These are phyloP conservation scores for Acanthopleura granulata DNA, from an alignment of 2,888 invertebrate species.

Conservation along the genomic window DNA sequence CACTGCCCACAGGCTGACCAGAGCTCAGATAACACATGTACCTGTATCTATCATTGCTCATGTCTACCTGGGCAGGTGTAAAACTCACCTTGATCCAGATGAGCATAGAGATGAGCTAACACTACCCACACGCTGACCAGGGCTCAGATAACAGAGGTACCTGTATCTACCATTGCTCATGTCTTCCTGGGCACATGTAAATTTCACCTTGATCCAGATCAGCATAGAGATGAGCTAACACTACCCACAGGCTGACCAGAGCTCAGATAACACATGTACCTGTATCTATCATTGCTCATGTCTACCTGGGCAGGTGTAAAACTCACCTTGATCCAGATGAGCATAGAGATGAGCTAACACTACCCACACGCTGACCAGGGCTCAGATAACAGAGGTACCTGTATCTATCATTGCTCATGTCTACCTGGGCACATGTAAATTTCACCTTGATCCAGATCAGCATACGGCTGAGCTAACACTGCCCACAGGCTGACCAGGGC, in stretches of 20 bases:
- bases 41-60: too few relatives aligned
- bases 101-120: constrained; percentile 37
- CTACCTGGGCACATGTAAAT: too few relatives aligned
- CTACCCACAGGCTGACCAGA: constrained; percentile 34
- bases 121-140: constrained; percentile 35
- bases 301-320: too few relatives aligned
- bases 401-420: too few relatives aligned
- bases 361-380: constrained; percentile 36
- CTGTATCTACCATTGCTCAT: too few relatives aligned
- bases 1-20: constrained; percentile 35
- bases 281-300: too few relatives aligned
- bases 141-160: too few relatives aligned
- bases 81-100: constrained; percentile 39
- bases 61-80: too few relatives aligned
- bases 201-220: constrained; percentile 39
- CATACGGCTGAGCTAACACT: constrained; percentile 36
- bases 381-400: too few relatives aligned
- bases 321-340: constrained; percentile 38
- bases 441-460: constrained; percentile 39
- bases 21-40: too few relatives aligned
- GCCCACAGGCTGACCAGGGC: constrained; percentile 36
- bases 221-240: constrained; percentile 37
- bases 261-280: too few relatives aligned
- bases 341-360: constrained; percentile 38
- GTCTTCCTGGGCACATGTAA: too few relatives aligned